Evolutionary conservation across 2,888 invertebrate genomes (phyloP).

Genomic region (Alentia gelatinosa): DNA sequence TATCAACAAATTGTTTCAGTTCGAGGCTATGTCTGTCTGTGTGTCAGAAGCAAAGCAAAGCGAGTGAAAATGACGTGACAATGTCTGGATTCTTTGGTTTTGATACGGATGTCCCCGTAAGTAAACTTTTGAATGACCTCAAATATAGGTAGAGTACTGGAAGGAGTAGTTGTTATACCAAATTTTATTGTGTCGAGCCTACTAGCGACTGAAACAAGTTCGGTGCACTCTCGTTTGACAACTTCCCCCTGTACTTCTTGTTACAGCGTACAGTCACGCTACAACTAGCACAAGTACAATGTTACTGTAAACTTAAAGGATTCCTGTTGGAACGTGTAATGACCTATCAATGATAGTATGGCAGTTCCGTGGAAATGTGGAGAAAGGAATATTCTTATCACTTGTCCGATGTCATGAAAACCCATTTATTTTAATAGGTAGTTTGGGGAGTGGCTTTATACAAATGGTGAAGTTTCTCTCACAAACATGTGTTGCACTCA

Average conservation of each 20-base stretch:
- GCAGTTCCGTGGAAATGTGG: no score
- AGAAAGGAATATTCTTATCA: no score
- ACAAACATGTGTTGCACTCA: no score
- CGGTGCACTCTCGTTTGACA: background rate
- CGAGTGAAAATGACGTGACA: constrained; percentile 72
- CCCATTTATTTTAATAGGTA: no score
- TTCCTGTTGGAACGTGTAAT: no score
- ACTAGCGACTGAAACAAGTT: background rate
- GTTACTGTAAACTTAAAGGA: no score
- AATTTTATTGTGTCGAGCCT: background rate
- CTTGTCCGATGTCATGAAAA: no score
- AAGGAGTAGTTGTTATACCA: background rate
- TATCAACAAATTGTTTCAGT: background rate
- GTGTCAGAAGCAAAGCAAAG: constrained; percentile 56
- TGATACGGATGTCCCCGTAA: constrained; percentile 71
- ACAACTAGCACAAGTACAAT: no score
- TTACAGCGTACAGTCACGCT: no score
- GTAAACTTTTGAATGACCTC: constrained; percentile 55
- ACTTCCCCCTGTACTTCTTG: background rate
- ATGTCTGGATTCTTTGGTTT: constrained; percentile 75
- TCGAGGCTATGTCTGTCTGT: constrained; percentile 55
- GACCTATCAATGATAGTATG: no score
- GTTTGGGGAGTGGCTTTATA: no score
- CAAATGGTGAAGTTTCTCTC: no score
- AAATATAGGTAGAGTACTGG: background rate